phyloP scores from a whole-genome alignment of 1,140 invertebrate genomes.

The Bicyclus anynana region DNA sequence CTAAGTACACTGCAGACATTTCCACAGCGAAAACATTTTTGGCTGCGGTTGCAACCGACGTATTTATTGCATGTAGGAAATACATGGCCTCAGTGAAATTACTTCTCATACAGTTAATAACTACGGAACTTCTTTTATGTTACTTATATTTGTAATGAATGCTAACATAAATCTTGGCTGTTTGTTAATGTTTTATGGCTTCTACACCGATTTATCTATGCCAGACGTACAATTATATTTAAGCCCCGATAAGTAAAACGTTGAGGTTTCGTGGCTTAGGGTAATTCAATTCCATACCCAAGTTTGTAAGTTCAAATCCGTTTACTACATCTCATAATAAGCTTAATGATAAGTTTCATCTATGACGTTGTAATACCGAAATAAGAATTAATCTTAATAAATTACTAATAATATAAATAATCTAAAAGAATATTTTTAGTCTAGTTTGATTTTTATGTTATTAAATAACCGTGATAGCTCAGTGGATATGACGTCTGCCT shows the following conservation, averaged over 20 bases:
- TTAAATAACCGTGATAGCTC: too few relatives aligned
- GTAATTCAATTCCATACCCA: neutral
- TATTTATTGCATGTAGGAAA: slow-evolving; percentile 39
- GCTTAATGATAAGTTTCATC: neutral
- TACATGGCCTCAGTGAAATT: slow-evolving; percentile 28
- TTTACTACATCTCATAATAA: neutral
- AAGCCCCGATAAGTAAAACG: slow-evolving; percentile 3
- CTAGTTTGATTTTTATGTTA: too few relatives aligned
- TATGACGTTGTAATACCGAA: too few relatives aligned
- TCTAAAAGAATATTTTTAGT: too few relatives aligned
- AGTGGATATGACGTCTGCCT: too few relatives aligned
- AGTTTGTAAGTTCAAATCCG: neutral
- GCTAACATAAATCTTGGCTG: slow-evolving; percentile 19
- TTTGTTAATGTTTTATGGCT: slow-evolving; percentile 19
- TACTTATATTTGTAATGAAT: slow-evolving; percentile 24
- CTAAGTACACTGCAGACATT: slow-evolving; percentile 36
- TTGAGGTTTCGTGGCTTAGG: neutral
- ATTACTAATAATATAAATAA: too few relatives aligned
- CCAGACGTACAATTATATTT: slow-evolving; percentile 7
- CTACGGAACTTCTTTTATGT: slow-evolving; percentile 26
- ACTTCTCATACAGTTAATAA: slow-evolving; percentile 30
- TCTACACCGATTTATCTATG: slow-evolving; percentile 22
- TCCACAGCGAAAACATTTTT: slow-evolving; percentile 39
- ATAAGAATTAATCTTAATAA: too few relatives aligned
- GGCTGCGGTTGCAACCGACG: slow-evolving; percentile 37